Evolutionary conservation across 2,797 vertebrate genomes (phyloP).

Genomic region (Bradypodion ventrale): DNA sequence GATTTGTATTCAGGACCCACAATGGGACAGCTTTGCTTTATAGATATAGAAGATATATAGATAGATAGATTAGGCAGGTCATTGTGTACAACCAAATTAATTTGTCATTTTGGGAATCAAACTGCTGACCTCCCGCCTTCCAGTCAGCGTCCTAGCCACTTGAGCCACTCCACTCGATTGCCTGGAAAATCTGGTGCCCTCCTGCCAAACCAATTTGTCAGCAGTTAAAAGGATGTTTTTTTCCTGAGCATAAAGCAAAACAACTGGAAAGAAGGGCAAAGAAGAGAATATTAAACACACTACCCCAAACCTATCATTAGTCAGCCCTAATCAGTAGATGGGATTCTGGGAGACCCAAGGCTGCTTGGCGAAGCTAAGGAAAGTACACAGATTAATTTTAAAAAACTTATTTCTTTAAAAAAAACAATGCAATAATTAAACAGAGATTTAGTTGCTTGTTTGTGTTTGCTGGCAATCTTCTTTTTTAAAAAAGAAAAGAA

Average conservation of each 20-base stretch:
- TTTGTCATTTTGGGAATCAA: too few relatives aligned
- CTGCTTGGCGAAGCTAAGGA: neutral
- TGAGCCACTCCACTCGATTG: too few relatives aligned
- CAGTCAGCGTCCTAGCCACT: too few relatives aligned
- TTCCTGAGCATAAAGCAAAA: neutral
- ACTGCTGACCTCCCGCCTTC: too few relatives aligned
- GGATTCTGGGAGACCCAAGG: neutral
- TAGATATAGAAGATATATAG: too few relatives aligned
- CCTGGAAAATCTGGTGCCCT: neutral
- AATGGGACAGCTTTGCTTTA: too few relatives aligned
- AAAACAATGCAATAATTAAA: constrained; percentile 14
- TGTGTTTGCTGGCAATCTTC: neutral
- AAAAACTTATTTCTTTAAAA: constrained; percentile 39
- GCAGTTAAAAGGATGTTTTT: neutral
- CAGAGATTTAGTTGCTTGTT: too few relatives aligned
- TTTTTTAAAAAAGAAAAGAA: neutral
- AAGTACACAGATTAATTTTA: constrained; percentile 7
- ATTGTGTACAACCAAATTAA: too few relatives aligned
- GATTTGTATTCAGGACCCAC: too few relatives aligned
- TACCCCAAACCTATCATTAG: neutral
- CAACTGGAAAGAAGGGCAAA: constrained; percentile 21
- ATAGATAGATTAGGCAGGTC: too few relatives aligned
- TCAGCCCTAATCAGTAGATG: neutral
- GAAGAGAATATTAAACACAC: neutral
- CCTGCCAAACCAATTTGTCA: neutral